Conservation (phyloP, 1,140 invertebrate species). For the Orchestia grillus region DNA sequence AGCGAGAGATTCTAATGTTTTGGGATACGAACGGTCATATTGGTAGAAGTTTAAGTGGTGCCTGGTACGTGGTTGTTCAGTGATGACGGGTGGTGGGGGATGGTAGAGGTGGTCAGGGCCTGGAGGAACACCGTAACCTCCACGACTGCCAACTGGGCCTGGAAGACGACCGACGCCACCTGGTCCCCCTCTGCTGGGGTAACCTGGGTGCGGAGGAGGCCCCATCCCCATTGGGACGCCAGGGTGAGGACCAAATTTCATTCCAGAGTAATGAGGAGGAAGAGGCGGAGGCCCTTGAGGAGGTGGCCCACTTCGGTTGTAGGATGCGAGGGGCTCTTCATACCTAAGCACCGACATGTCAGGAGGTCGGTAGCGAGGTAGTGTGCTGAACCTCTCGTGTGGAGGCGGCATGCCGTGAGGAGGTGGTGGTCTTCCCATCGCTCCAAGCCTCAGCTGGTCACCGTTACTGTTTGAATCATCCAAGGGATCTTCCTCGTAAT, state of each 20-base stretch:
- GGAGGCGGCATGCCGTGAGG: conserved; percentile 64
- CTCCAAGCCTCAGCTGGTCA: conserved; percentile 64
- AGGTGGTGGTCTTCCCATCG: conserved; percentile 67
- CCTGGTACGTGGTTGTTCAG: conserved; percentile 80
- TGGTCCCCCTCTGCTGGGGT: conserved; percentile 61
- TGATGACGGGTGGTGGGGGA: conserved; percentile 85
- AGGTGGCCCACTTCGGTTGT: conserved; percentile 77
- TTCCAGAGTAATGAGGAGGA: conserved; percentile 58
- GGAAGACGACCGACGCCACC: conserved; percentile 29
- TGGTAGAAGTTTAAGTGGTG: conserved; percentile 66
- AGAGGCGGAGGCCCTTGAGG: conserved; percentile 63
- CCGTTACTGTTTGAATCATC: conserved; percentile 77
- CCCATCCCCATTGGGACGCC: conserved; percentile 57
- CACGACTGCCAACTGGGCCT: conserved; percentile 57
- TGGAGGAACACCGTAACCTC: conserved; percentile 56
- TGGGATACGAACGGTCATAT: conserved; percentile 66
- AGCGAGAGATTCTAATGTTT: conserved; percentile 88
- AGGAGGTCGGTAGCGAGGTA: conserved; percentile 66
- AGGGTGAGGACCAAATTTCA: conserved; percentile 59
- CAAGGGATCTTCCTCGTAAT: conserved; percentile 79
- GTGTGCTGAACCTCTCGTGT: conserved; percentile 65
- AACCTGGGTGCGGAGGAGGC: conserved; percentile 67
- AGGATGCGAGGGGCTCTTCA: conserved; percentile 83
- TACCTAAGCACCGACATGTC: conserved; percentile 64
- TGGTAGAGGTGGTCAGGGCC: conserved; percentile 74